Evolutionary conservation across 2,888 invertebrate species (phyloP).

Genomic region (Patella depressa): DNA sequence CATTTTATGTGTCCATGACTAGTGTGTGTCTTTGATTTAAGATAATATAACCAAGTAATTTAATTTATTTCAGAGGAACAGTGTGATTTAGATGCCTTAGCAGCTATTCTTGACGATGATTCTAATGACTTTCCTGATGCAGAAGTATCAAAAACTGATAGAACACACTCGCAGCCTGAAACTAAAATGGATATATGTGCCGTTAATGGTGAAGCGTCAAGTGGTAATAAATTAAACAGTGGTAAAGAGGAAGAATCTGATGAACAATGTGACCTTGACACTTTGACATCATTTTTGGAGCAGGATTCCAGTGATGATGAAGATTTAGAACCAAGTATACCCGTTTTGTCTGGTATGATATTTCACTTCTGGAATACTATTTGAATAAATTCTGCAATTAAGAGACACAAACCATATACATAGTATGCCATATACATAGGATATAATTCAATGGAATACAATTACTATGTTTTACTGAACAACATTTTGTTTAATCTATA

Average conservation of each 20-base stretch:
- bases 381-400: too few species aligned
- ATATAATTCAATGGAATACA: too few species aligned
- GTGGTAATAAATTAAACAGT: not conserved
- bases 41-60: too few species aligned
- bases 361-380: too few species aligned
- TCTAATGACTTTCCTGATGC: slow-evolving; percentile 17
- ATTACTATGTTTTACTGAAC: too few species aligned
- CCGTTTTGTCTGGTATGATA: not conserved
- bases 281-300: slow-evolving; percentile 45
- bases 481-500: too few species aligned
- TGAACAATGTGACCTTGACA: slow-evolving; percentile 34
- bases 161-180: not conserved
- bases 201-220: not conserved
- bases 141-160: too few species aligned
- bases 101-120: slow-evolving; percentile 37
- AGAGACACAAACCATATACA: too few species aligned
- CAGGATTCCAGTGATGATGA: slow-evolving; percentile 41
- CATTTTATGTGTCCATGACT: too few species aligned
- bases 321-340: not conserved
- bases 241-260: not conserved
- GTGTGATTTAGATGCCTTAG: slow-evolving; percentile 39
- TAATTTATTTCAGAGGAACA: slow-evolving; percentile 28
- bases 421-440: not conserved
- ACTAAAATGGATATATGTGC: not conserved
- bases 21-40: too few species aligned